Evolutionary conservation across 2,113 vertebrate genomes (phyloP).

Genomic region (Euleptes europaea): DNA sequence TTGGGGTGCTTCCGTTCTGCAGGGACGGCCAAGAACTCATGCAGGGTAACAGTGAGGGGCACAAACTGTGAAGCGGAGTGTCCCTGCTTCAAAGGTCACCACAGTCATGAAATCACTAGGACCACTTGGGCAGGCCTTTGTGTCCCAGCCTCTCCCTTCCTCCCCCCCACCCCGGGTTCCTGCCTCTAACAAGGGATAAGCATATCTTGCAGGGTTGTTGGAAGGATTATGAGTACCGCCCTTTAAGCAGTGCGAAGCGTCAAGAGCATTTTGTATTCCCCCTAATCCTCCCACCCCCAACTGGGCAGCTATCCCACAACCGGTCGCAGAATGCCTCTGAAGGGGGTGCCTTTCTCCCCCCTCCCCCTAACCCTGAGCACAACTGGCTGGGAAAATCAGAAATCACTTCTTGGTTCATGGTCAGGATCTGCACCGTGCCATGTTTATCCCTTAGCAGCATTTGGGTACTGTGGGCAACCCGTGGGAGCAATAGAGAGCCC

Average conservation of each 20-base stretch:
- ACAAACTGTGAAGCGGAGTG: neutral
- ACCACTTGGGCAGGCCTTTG: too few species aligned
- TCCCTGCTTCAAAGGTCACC: neutral
- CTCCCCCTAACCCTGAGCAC: too few species aligned
- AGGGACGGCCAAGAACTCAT: accelerated
- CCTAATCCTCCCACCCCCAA: neutral
- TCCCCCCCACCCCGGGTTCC: too few species aligned
- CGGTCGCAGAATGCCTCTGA: neutral
- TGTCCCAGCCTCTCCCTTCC: neutral
- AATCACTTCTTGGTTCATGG: too few species aligned
- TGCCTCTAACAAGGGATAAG: neutral
- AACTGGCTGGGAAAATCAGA: neutral
- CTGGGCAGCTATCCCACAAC: neutral
- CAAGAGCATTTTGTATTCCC: too few species aligned
- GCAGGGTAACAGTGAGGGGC: accelerated
- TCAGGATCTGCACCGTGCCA: neutral
- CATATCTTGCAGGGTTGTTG: neutral
- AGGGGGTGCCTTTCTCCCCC: neutral
- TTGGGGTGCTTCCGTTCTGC: neutral
- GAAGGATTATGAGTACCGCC: neutral
- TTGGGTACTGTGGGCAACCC: neutral
- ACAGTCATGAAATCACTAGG: neutral
- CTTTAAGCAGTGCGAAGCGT: neutral
- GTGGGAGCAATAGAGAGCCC: neutral
- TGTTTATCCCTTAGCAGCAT: neutral